phyloP scores from a whole-genome alignment of 2,888 invertebrate genomes.

The Eretmocerus hayati region DNA sequence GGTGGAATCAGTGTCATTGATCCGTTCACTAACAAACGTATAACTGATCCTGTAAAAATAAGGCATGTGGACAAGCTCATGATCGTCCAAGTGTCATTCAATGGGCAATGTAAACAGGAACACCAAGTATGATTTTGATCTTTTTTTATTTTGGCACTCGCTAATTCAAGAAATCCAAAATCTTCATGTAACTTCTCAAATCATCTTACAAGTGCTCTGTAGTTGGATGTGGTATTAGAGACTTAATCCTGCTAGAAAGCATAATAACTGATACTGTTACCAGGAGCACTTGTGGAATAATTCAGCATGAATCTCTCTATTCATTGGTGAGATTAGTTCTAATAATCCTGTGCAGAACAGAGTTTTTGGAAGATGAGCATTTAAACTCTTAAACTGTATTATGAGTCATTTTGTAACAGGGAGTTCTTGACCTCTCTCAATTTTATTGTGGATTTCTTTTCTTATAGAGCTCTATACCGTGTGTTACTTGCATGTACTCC shows the following conservation, averaged over 20 bases:
- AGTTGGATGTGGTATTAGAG: conserved; percentile 34
- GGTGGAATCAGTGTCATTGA: conserved; percentile 37
- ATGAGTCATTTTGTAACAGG: no score
- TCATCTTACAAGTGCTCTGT: conserved; percentile 36
- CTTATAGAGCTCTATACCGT: no score
- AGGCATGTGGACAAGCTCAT: conserved; percentile 38
- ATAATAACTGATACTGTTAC: conserved; percentile 32
- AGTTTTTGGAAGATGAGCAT: no score
- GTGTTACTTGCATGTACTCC: no score
- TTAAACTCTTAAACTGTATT: no score
- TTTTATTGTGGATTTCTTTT: no score
- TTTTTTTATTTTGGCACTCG: background rate
- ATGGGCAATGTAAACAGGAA: conserved; percentile 31
- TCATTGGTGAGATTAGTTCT: no score
- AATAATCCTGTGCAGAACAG: no score
- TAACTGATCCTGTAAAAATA: conserved; percentile 38
- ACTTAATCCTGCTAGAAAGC: conserved; percentile 27
- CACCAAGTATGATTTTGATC: conserved; percentile 31
- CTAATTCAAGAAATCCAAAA: background rate
- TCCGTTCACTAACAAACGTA: conserved; percentile 39
- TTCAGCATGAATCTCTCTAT: no score
- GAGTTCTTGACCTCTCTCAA: no score
- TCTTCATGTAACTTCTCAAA: background rate
- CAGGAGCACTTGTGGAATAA: conserved; percentile 32
- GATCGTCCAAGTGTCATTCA: conserved; percentile 32